These are phyloP conservation scores for Temnothorax unifasciatus DNA, from an alignment of 2,888 invertebrate species.

Conservation along the genomic window DNA sequence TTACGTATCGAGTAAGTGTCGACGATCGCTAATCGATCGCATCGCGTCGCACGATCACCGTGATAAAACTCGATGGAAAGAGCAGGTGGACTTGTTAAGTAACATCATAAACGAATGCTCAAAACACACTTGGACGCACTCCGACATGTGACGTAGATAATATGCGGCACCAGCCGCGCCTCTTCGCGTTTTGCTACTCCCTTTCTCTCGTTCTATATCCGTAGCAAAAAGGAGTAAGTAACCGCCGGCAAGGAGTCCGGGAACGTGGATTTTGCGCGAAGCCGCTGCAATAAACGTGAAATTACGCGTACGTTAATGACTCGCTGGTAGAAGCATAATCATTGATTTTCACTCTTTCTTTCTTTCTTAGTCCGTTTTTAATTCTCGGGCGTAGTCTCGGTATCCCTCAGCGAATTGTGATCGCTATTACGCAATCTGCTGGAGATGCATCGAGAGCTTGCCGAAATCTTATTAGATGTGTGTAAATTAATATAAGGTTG, in stretches of 20 bases:
- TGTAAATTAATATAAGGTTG: background rate
- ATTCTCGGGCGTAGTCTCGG: background rate
- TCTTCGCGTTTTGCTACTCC: slow-evolving; percentile 59
- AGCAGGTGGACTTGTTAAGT: background rate
- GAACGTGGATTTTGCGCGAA: slow-evolving; percentile 32
- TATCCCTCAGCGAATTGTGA: background rate
- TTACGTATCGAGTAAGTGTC: background rate
- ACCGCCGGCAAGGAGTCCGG: slow-evolving; percentile 19
- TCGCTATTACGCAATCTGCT: background rate
- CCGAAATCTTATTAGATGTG: background rate
- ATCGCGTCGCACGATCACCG: background rate
- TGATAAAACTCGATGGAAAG: background rate
- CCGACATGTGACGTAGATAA: slow-evolving; percentile 12
- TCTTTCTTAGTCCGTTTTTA: background rate
- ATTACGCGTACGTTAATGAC: slow-evolving; percentile 20
- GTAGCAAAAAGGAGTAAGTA: slow-evolving; percentile 70
- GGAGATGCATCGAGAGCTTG: background rate
- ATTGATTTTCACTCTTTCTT: slow-evolving; percentile 27
- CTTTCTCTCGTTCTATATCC: slow-evolving; percentile 71
- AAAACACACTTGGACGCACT: background rate
- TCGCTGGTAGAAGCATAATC: slow-evolving; percentile 12
- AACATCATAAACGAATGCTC: background rate
- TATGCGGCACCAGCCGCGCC: slow-evolving; percentile 53
- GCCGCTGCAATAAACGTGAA: slow-evolving; percentile 31
- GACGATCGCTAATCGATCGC: slow-evolving; percentile 1